These are phyloP conservation scores for Brachyptera risi DNA, from an alignment of 2,888 invertebrate species.

Conservation along the genomic window DNA sequence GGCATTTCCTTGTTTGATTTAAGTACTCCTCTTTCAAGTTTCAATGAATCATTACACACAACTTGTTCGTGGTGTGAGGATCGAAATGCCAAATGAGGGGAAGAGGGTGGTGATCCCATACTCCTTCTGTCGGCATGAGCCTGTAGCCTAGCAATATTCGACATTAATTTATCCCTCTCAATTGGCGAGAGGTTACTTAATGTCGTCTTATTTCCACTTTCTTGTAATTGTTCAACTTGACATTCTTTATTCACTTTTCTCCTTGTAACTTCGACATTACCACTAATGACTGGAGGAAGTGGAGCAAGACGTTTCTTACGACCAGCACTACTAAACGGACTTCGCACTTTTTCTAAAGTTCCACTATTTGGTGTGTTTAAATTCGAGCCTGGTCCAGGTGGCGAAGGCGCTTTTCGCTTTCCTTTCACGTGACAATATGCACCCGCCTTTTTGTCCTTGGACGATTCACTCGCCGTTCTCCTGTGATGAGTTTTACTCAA, in stretches of 20 bases:
- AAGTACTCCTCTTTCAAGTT: slow-evolving; percentile 49
- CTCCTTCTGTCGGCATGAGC: slow-evolving; percentile 34
- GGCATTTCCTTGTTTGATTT: slow-evolving; percentile 44
- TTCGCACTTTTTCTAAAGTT: slow-evolving; percentile 27
- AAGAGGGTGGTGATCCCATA: slow-evolving; percentile 25
- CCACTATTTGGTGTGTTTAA: not conserved
- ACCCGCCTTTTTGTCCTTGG: slow-evolving; percentile 55
- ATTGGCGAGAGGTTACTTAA: slow-evolving; percentile 32
- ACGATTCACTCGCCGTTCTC: slow-evolving; percentile 59
- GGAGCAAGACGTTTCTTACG: slow-evolving; percentile 49
- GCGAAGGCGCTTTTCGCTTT: slow-evolving; percentile 68
- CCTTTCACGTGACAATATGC: slow-evolving; percentile 65
- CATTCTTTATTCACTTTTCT: slow-evolving; percentile 10
- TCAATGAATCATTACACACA: slow-evolving; percentile 42
- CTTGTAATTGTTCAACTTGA: not conserved
- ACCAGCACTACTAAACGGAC: slow-evolving; percentile 33
- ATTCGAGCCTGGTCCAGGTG: slow-evolving; percentile 47
- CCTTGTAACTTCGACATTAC: not conserved
- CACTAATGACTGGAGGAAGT: slow-evolving; percentile 42
- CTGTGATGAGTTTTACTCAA: slow-evolving; percentile 42
- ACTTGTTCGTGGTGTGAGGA: slow-evolving; percentile 25
- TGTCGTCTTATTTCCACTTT: slow-evolving; percentile 8
- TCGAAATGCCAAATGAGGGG: slow-evolving; percentile 23
- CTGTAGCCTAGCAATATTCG: slow-evolving; percentile 36
- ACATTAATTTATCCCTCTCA: slow-evolving; percentile 35